Percentiles rank a stretch among this genome's conserved stretches.
These are phyloP conservation scores for Hecatera dysodea DNA, from an alignment of 2,888 invertebrate species.

Conservation along the genomic window DNA sequence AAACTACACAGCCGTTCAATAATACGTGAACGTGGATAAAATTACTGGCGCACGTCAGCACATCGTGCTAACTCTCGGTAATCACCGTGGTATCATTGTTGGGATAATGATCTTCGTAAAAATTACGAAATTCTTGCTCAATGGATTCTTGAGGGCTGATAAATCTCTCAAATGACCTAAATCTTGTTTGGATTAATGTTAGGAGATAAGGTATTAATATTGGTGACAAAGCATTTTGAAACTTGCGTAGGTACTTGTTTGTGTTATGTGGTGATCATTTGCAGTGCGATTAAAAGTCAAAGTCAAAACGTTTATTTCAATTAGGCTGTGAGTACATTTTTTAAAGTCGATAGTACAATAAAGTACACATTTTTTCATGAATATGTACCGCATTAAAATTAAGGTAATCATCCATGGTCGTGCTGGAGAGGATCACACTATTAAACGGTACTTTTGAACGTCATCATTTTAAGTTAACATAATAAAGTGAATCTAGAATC, in stretches of 20 bases:
- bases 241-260: neutral
- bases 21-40: constrained; percentile 36
- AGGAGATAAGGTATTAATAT: constrained; percentile 2
- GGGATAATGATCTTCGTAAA: constrained; percentile 22
- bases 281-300: too few relatives aligned
- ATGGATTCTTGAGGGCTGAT: neutral
- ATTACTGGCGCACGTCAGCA: constrained; percentile 13
- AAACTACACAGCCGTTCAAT: constrained; percentile 23
- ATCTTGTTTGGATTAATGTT: neutral
- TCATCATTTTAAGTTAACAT: too few relatives aligned
- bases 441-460: too few relatives aligned
- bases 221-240: constrained; percentile 15
- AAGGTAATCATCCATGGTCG: too few relatives aligned
- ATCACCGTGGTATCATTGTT: constrained; percentile 22
- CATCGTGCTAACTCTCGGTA: constrained; percentile 15
- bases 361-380: too few relatives aligned
- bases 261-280: too few relatives aligned
- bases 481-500: too few relatives aligned
- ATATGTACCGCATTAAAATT: too few relatives aligned
- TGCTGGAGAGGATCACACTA: too few relatives aligned
- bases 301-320: too few relatives aligned
- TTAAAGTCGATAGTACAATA: too few relatives aligned
- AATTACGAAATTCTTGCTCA: constrained; percentile 6
- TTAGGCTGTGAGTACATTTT: too few relatives aligned
- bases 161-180: neutral